Base-by-base conservation (phyloP, 2,888 invertebrate species). In the Apamea epomidion region DNA sequence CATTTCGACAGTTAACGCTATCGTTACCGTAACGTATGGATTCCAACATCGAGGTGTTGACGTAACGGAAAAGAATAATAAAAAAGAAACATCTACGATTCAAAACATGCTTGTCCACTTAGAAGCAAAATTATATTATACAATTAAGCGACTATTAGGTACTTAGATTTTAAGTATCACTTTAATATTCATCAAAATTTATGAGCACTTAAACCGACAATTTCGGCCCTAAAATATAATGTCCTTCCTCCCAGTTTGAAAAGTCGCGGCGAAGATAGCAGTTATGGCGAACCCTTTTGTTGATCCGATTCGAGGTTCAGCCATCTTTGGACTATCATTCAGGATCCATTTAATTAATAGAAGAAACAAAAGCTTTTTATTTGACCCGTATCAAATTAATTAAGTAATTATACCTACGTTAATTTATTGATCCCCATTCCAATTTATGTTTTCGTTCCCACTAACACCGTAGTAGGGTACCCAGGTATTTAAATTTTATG, bases 1-100 rank as follows among this genome's bases (percentile, higher is more conserved):
- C 80, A 82, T 82, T 80, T 72, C 71, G 81, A 83, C 88, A 80
- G 85, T 91, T 86, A 91, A 87, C 87, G 54, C 79, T 81, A 83
- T 87, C 90, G 85, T 90, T 89, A 87, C 87, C 81, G 72, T 89
- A 82, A 90, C 67, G 65, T 88, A 90, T 89, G 80, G 87, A 71
- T 81, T 86, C 84, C 88, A 89, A 90, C 89, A 89, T 86, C 76
- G 70, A 84, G 77, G 74, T 75, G 74, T 60, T 80, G 82, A 84
- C 29, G 74, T 76, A 72, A 79, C 78, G 45, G 54, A 71, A 64
- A 72, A 51, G 42, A 68, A 67, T 45, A 65, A 60, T 25, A 68
- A 74, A 74, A 77, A 37, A 65, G 4, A 42, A 72, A 76, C 73
- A 45, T 72, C 37, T 42, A 37, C 18, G 16, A 85, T 67, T 81